Evolutionary conservation across 2,888 invertebrate genomes (phyloP).

Genomic region (Steinernema carpocapsae): DNA sequence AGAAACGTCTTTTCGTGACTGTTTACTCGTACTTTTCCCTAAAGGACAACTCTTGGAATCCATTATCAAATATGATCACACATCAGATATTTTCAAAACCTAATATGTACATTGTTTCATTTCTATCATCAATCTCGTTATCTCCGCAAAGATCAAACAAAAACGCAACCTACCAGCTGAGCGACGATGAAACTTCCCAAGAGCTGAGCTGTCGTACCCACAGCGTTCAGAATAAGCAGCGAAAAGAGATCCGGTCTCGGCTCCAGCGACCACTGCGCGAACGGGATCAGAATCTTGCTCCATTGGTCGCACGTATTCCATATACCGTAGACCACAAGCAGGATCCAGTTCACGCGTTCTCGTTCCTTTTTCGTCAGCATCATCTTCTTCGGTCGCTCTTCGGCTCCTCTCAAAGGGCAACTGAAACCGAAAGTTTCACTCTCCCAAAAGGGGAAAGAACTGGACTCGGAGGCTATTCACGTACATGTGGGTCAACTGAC

Average conservation of each 20-base stretch:
- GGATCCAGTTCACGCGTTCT: slow-evolving; percentile 39
- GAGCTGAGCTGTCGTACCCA: slow-evolving; percentile 53
- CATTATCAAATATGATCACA: too few species aligned
- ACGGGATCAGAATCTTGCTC: slow-evolving; percentile 58
- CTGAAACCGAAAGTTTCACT: slow-evolving; percentile 5
- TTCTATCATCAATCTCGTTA: neutral
- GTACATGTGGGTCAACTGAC: slow-evolving; percentile 13
- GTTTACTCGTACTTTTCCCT: too few species aligned
- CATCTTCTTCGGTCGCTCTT: neutral
- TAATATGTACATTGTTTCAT: too few species aligned
- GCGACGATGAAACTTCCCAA: slow-evolving; percentile 60
- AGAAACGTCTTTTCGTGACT: too few species aligned
- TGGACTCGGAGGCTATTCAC: slow-evolving; percentile 15
- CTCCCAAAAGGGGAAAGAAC: slow-evolving; percentile 1
- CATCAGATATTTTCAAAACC: too few species aligned
- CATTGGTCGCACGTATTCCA: slow-evolving; percentile 62
- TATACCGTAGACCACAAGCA: slow-evolving; percentile 49
- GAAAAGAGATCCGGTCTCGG: slow-evolving; percentile 51
- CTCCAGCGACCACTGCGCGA: slow-evolving; percentile 57
- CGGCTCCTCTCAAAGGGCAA: neutral
- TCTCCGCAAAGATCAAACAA: slow-evolving; percentile 20
- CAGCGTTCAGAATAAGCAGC: slow-evolving; percentile 51
- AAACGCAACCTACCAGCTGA: slow-evolving; percentile 46
- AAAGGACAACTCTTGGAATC: too few species aligned
- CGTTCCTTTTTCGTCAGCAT: slow-evolving; percentile 39